Conservation (phyloP, 2,113 vertebrate species). For the Varanus salvator region DNA sequence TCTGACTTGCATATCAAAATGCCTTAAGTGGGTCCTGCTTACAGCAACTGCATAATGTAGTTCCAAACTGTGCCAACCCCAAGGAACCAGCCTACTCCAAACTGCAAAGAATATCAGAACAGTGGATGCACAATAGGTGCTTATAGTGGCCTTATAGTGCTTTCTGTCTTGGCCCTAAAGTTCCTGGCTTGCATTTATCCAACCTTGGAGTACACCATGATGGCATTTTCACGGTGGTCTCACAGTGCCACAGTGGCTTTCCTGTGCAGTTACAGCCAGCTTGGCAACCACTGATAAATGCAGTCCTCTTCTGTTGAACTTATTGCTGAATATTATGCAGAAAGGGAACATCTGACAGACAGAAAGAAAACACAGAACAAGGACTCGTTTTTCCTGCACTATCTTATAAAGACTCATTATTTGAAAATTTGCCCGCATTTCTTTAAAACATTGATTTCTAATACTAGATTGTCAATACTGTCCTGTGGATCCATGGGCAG, state of each 20-base stretch:
- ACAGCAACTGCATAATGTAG: not conserved
- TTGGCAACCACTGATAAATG: not conserved
- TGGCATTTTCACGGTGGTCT: not conserved
- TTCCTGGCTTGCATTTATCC: no score
- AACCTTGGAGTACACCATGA: not conserved
- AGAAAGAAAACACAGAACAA: not conserved
- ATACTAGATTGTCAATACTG: no score
- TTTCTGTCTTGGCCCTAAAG: no score
- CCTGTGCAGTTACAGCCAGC: not conserved
- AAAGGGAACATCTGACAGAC: not conserved
- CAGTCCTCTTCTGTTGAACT: not conserved
- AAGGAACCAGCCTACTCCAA: not conserved
- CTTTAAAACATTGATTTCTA: no score
- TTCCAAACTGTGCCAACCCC: not conserved
- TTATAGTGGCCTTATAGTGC: no score
- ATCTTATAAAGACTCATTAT: no score
- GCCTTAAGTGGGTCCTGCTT: not conserved
- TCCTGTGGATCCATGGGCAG: no score
- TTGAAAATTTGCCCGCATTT: no score
- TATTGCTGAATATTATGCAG: not conserved
- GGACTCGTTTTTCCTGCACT: no score
- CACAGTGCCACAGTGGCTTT: no score
- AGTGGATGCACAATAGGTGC: not conserved
- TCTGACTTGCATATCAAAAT: not conserved
- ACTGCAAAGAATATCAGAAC: not conserved